Percentiles rank a stretch among this genome's conserved stretches.
phyloP scores from a whole-genome alignment of 2,113 vertebrate species.

The Ptilonorhynchus violaceus region DNA sequence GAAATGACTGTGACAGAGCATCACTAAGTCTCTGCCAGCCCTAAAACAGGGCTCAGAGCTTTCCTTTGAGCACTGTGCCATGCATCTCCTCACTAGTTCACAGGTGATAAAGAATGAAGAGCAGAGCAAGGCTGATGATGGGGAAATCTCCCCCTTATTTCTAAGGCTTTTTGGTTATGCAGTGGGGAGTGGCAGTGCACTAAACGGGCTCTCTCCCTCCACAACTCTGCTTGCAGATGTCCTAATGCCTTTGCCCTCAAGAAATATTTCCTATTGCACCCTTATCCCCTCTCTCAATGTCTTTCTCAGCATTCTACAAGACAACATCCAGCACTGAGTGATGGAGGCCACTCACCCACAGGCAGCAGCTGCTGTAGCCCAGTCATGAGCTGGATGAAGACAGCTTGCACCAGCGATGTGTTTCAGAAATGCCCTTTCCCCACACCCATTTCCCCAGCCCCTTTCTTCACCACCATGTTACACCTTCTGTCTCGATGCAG shows the following conservation, averaged over 20 bases:
- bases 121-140: not conserved
- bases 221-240: not conserved
- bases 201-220: not conserved
- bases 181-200: not conserved
- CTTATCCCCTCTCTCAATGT: not conserved
- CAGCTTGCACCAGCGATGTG: not conserved
- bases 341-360: accelerated
- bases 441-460: not conserved
- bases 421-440: not conserved
- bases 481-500: not conserved
- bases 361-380: accelerated
- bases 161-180: not conserved
- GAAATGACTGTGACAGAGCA: constrained; percentile 56
- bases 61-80: not conserved
- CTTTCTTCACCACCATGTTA: not conserved
- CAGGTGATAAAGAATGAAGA: not conserved
- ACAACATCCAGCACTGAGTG: not conserved
- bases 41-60: constrained; percentile 39
- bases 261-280: not conserved
- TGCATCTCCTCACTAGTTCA: not conserved
- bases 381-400: not conserved
- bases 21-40: constrained; percentile 57
- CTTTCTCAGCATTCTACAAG: not conserved
- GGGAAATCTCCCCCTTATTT: not conserved
- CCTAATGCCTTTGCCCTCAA: not conserved